These are phyloP conservation scores for Sarcophilus harrisii DNA, from an alignment of 2,797 vertebrate species.

Conservation along the genomic window DNA sequence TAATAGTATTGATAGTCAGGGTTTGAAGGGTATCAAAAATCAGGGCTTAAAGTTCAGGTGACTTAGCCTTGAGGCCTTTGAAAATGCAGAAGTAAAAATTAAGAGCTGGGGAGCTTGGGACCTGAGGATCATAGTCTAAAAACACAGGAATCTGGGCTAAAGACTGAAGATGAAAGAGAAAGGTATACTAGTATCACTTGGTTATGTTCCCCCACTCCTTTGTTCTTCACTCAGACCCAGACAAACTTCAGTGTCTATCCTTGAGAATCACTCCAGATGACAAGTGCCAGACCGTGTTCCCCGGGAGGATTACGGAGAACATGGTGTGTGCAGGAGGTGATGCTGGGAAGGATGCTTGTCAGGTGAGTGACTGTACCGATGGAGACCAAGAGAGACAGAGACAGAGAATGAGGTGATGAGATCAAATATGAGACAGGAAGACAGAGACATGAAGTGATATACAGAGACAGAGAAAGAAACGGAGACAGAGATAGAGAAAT, in stretches of 20 bases:
- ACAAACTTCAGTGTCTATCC: conserved; percentile 74
- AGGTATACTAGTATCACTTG: not conserved
- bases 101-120: not conserved
- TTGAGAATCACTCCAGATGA: conserved; percentile 52
- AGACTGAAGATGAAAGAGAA: not conserved
- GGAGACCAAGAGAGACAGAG: not conserved
- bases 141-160: not conserved
- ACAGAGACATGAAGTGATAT: not conserved
- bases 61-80: not conserved
- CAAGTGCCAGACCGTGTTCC: conserved; percentile 48
- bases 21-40: not conserved
- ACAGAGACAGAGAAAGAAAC: not conserved
- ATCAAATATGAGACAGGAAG: not conserved
- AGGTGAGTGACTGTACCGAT: conserved; percentile 51
- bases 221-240: conserved; percentile 53
- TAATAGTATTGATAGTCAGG: not conserved
- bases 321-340: conserved; percentile 71
- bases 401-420: not conserved
- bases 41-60: not conserved
- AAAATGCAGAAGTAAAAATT: not conserved
- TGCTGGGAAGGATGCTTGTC: conserved; percentile 68
- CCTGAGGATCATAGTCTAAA: not conserved
- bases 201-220: not conserved
- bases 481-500: not conserved
- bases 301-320: conserved; percentile 68